Conservation (phyloP, 2,888 invertebrate species). For the Pyrocoelia pectoralis region DNA sequence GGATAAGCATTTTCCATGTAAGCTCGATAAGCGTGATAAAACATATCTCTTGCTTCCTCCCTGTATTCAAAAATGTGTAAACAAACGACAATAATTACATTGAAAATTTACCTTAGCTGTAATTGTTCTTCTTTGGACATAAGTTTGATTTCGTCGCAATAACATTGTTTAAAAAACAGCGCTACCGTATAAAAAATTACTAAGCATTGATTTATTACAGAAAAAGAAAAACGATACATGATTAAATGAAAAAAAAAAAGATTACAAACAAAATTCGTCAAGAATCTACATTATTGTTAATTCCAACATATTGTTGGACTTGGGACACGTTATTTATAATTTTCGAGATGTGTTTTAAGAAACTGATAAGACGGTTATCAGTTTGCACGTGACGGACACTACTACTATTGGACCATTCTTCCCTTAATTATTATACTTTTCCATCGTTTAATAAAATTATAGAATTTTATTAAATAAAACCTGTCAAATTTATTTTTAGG, state of each 20-base stretch:
- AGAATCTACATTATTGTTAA: constrained; percentile 36
- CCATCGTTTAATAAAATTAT: background rate
- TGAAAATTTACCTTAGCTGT: constrained; percentile 66
- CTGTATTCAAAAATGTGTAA: constrained; percentile 62
- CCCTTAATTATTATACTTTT: background rate
- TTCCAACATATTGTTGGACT: constrained; percentile 31
- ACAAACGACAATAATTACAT: background rate
- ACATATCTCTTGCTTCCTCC: constrained; percentile 93
- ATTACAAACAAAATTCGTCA: constrained; percentile 44
- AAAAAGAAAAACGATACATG: constrained; percentile 44
- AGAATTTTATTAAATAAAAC: constrained; percentile 1
- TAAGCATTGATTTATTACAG: constrained; percentile 37
- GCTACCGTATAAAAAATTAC: constrained; percentile 23
- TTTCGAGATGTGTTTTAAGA: constrained; percentile 5
- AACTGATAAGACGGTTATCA: constrained; percentile 31
- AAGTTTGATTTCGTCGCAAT: constrained; percentile 47
- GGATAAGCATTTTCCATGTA: constrained; percentile 99
- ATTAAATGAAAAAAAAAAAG: constrained; percentile 37
- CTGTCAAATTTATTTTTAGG: constrained; percentile 14
- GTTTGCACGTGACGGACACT: constrained; percentile 10
- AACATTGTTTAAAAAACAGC: constrained; percentile 24
- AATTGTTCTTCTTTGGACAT: constrained; percentile 73
- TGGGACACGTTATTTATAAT: constrained; percentile 18
- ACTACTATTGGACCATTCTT: background rate
- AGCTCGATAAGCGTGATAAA: constrained; percentile 94